Percentiles rank a stretch among this genome's conserved stretches.
Conservation (phyloP, 2,113 vertebrate species). For the Peromyscus maniculatus region DNA sequence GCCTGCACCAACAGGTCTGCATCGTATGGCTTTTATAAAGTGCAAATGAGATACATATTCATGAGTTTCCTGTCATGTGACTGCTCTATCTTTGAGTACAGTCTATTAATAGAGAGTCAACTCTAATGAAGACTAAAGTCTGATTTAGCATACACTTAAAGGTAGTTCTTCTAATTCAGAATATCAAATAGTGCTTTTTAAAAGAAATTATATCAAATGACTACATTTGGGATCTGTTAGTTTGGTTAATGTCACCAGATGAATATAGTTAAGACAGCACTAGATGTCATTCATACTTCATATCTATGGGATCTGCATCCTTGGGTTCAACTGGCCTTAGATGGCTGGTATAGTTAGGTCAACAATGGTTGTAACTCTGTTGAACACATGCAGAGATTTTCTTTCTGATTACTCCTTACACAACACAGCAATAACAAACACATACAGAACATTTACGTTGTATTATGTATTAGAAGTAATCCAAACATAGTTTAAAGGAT, state of each 20-base stretch:
- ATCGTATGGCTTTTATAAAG: not conserved
- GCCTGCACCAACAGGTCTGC: not conserved
- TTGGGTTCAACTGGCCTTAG: not conserved
- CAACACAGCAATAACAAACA: not conserved
- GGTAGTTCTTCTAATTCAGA: not conserved
- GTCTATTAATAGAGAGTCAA: not conserved
- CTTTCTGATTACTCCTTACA: not conserved
- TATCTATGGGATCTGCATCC: not conserved
- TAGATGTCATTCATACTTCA: not conserved
- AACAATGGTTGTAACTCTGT: not conserved
- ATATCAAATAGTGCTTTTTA: not conserved
- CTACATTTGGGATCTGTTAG: not conserved
- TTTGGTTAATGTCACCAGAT: not conserved
- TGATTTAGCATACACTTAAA: constrained; percentile 23
- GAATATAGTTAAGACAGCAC: not conserved
- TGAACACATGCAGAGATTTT: not conserved
- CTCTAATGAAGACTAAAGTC: constrained; percentile 16
- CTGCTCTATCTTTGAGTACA: constrained; percentile 22
- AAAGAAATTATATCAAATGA: not conserved
- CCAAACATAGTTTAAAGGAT: not conserved
- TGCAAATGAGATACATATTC: constrained; percentile 15
- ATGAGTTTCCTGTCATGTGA: not conserved
- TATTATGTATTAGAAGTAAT: not conserved
- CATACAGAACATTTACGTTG: not conserved
- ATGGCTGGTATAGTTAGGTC: not conserved